Evolutionary conservation across 2,888 invertebrate genomes (phyloP), one percentile per base, ranked within the genome.

Genomic region (Andrena hattorfiana): DNA sequence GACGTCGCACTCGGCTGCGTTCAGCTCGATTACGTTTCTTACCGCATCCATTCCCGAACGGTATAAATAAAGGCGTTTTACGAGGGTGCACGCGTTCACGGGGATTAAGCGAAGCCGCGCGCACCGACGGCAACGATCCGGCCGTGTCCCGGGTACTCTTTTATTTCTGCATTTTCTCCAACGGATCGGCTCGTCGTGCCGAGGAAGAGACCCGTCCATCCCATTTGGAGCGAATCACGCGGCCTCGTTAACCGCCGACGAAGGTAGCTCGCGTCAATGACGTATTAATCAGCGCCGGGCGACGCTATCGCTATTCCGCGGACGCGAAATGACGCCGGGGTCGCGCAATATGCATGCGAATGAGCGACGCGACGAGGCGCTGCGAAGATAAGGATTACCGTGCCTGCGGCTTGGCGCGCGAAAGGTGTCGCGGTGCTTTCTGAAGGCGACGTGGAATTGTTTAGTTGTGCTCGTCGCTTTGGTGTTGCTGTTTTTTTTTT

Each of bases 1-100:
- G 83, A 83, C 82, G 74, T 81, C 83, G 83, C 83, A 82, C 74
- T 77, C 70, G 68, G 35, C 56, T 42, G 69, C 70, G 73, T 77
- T 81, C 73, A 42, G 60, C 77, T 77, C 83, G 83, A 82, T 77
- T 68, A 74, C 77, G 60, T 64, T 81, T 74, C 63, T 62, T 28
- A n/a, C 23, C 51, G 23, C 48, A 49, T 35, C 30, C 59, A 51
- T 35, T 67, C 28, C 35, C 30, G 35, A 51, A 66, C 60, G 30
- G 10, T 7, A 62, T 35, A 63, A 67, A 62, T 71, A 62, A 66
- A 68, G 23, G 67, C 63, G 68, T 64, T 48, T 54, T 32, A 71
- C 67, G 75, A 67, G 67, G 75, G 59, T 59, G 56, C 66, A 20
- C 59, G 60, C 59, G 56, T 75, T 35, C 75, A 30, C 42, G 68